phyloP scores from a whole-genome alignment of 1,140 invertebrate genomes.

The Panulirus ornatus region DNA sequence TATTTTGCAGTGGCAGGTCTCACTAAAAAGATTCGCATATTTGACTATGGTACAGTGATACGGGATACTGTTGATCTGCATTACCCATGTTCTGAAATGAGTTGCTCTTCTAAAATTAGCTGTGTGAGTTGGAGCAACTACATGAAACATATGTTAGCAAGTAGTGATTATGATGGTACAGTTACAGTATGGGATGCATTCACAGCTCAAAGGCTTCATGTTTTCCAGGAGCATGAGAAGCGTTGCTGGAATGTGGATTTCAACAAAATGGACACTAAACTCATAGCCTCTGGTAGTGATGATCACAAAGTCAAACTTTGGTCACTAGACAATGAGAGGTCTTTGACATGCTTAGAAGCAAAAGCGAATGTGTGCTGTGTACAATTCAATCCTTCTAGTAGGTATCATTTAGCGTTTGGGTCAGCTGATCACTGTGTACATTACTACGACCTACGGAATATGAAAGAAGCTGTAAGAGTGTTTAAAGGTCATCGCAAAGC shows the following conservation, averaged over 20 bases:
- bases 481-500: conserved; percentile 96
- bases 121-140: conserved; percentile 97
- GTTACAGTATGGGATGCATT: conserved; percentile 96
- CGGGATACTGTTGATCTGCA: conserved; percentile 92
- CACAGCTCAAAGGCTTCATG: conserved; percentile 84
- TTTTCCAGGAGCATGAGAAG: conserved; percentile 95
- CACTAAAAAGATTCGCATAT: conserved; percentile 96
- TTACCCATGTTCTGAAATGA: conserved; percentile 95
- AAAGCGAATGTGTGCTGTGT: conserved; percentile 98
- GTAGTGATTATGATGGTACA: conserved; percentile 97
- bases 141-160: conserved; percentile 92
- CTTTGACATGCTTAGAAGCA: conserved; percentile 91
- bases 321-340: conserved; percentile 92
- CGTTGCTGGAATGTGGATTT: conserved; percentile 98
- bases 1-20: conserved; percentile 98
- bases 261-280: conserved; percentile 92
- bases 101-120: conserved; percentile 96
- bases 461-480: conserved; percentile 88
- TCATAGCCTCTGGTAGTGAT: conserved; percentile 96
- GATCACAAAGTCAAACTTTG: conserved; percentile 97
- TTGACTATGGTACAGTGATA: conserved; percentile 93
- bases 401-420: conserved; percentile 93
- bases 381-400: conserved; percentile 94
- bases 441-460: conserved; percentile 95
- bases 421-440: conserved; percentile 98